phyloP scores from a whole-genome alignment of 2,888 invertebrate genomes.

The Strigamia transsilvanica region DNA sequence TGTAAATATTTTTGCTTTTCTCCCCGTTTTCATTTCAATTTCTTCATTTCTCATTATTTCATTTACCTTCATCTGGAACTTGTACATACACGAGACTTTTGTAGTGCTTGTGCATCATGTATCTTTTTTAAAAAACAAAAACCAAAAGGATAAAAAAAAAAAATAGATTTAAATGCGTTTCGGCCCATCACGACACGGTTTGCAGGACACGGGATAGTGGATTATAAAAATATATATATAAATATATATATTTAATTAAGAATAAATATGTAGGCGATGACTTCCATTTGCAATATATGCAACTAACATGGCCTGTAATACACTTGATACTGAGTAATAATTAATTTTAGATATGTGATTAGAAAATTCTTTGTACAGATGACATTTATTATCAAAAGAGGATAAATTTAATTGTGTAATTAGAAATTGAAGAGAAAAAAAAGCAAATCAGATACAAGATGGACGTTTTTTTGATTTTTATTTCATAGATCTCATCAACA shows the following conservation, averaged over 20 bases:
- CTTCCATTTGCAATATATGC: conserved; percentile 30
- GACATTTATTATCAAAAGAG: conserved; percentile 16
- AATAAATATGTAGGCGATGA: conserved; percentile 11
- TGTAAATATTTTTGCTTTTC: conserved; percentile 20
- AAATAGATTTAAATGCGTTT: neutral
- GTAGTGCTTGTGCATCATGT: neutral
- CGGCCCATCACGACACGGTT: conserved; percentile 11
- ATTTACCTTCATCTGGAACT: neutral
- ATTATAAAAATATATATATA: neutral
- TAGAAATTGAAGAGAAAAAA: conserved; percentile 12
- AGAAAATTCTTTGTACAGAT: conserved; percentile 25
- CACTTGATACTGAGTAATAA: conserved; percentile 26
- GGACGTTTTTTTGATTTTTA: neutral
- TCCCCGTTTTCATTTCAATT: neutral
- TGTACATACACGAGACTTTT: neutral
- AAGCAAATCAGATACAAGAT: conserved; percentile 4
- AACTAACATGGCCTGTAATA: conserved; percentile 30
- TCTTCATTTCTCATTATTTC: neutral
- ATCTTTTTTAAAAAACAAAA: neutral
- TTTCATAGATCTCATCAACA: neutral
- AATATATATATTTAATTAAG: neutral
- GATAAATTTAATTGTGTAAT: neutral
- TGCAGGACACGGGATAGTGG: conserved; percentile 26
- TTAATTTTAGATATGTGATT: conserved; percentile 30
- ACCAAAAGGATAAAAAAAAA: neutral